Conservation (phyloP, 2,888 invertebrate species). For the Sclerodermus sp. region DNA sequence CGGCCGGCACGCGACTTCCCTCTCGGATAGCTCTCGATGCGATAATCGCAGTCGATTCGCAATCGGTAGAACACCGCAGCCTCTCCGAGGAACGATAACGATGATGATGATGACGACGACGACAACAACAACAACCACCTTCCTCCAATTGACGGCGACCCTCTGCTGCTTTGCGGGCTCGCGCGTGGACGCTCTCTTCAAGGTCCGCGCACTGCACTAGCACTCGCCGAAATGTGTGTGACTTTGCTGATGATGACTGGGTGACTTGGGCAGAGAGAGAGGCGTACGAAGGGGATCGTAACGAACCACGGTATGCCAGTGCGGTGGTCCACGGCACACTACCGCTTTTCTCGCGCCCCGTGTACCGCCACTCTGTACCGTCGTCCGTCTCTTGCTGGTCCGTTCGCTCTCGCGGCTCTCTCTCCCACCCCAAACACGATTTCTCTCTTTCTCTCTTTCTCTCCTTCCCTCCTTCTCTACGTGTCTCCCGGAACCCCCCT, state of each 20-base stretch:
- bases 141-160: too few relatives aligned
- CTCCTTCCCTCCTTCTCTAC: too few relatives aligned
- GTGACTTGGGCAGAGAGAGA: constrained; percentile 28
- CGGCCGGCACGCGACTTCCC: constrained; percentile 50
- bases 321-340: constrained; percentile 70
- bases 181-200: constrained; percentile 15
- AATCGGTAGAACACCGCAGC: too few relatives aligned
- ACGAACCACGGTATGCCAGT: constrained; percentile 58
- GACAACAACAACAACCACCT: too few relatives aligned
- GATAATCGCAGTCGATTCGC: too few relatives aligned
- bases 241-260: constrained; percentile 34
- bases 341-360: constrained; percentile 65
- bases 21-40: constrained; percentile 16
- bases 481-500: constrained; percentile 16
- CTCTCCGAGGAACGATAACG: too few relatives aligned
- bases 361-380: constrained; percentile 62
- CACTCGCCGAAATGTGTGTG: constrained; percentile 48
- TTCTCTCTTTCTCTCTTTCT: constrained; percentile 29
- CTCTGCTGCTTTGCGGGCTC: too few relatives aligned
- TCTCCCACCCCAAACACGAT: constrained; percentile 52
- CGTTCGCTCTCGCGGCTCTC: constrained; percentile 35
- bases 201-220: constrained; percentile 48
- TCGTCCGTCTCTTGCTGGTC: constrained; percentile 64
- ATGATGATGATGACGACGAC: too few relatives aligned
- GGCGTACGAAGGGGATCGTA: constrained; percentile 52